Evolutionary conservation across 2,797 vertebrate genomes (phyloP), one percentile per base, ranked within the genome.

Genomic region (Sphaeramia orbicularis): DNA sequence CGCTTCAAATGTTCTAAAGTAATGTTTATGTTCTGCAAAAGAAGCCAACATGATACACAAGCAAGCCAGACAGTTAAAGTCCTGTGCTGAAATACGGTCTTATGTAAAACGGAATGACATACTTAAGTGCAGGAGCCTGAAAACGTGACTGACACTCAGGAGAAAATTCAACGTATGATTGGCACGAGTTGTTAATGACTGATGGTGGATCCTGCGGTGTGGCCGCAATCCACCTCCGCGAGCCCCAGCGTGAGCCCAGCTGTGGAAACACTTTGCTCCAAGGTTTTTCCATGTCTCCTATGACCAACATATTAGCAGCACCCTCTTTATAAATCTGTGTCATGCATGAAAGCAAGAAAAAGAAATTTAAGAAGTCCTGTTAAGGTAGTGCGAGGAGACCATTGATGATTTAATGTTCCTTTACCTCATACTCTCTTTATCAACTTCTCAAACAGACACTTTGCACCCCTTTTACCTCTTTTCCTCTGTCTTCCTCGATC

Each of bases 181-280:
- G 77, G 60, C 76, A 58, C 32, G 21, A 63, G 74, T 32, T 68
- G 37, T 60, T 81, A 79, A 45, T 71, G 81, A 55, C 43, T 27
- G 58, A 80, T 67, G 4, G 57, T 59, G 70, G 76, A 72, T 80
- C 67, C 62, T 59, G 35, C 8, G 58, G 65, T 15, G 52, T 19
- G 54, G 71, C 71, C 64, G 47, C 71, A 55, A 48, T 77, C 76
- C 75, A 65, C 67, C 63, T 42, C 13, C 49, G 41, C 54, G 32
- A 72, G 60, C 49, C 83, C 55, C 86, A 81, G 76, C 79, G 40
- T 78, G 80, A 62, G 51, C 24, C 64, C 87, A 89, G 82, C 89
- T 90, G 89, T 89, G 80, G 89, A 90, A 92, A 91, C 89, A 89
- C 77, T 80, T 48, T 58, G 43, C 55, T 62, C 69, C 54, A 42